Evolutionary conservation across 2,113 vertebrate species (phyloP), one percentile per base, ranked within the genome.

Genomic region (Greenwoodochromis staneri): DNA sequence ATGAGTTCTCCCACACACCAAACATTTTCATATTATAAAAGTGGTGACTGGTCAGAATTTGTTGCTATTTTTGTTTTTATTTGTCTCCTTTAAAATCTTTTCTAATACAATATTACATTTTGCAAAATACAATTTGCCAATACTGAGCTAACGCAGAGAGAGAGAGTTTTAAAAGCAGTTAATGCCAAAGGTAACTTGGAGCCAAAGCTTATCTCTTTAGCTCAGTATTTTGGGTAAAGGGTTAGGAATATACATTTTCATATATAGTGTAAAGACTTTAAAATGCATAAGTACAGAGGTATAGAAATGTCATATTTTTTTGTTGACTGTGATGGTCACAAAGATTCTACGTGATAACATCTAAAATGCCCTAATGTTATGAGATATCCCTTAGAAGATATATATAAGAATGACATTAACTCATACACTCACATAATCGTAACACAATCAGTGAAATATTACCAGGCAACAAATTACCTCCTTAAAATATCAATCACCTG

Each of bases 401-500:
- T 66, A 57, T 21, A 0, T 78, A 13, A 83, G 76, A 73, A 87
- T 24, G 17, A 27, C 34, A 5, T 83, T 19, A 91, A 89, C 85
- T 85, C 34, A 80, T 87, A 85, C 45, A 14, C 24, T 5, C 38
- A 6, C 31, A 24, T 17, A 57, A 88, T 49, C 3, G 29, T 87
- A 83, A 92, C 61, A 76, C 31, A 51, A 24, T 71, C 73, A 29
- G 24, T 85, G 57, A 85, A 82, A 85, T 12, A 53, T 61, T 66
- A 55, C 24, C 27, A 31, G 73, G 47, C 45, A 78, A 78, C 85
- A 93, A 89, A 90, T 93, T 4, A 84, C 66, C 88, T 73, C 57
- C 80, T 83, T 73, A 88, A 90, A 87, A 81, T 84, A 93, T 88
- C 17, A 19, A 84, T 91, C 89, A 94, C 7, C 90, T 94, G 92